Evolutionary conservation across 2,888 invertebrate species (phyloP).

Genomic region (Argyra leucocephala): DNA sequence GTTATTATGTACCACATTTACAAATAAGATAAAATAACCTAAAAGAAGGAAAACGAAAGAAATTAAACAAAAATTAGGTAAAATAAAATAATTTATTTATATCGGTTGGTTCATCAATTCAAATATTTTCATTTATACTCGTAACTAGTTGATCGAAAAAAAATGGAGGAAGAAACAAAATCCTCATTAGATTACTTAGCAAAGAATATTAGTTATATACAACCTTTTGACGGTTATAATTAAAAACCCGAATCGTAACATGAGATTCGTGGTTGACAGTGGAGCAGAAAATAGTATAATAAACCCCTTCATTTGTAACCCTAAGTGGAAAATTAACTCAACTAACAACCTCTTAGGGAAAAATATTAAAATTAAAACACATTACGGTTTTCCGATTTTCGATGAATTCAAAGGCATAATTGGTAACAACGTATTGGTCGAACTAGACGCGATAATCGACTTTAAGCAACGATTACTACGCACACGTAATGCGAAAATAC

Average conservation of each 20-base stretch:
- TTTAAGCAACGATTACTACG: neutral
- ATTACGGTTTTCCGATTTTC: slow-evolving; percentile 15
- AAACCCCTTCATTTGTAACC: slow-evolving; percentile 9
- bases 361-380: slow-evolving; percentile 1
- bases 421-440: slow-evolving; percentile 15
- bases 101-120: too few relatives aligned
- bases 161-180: too few relatives aligned
- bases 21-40: too few relatives aligned
- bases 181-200: too few relatives aligned
- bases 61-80: too few relatives aligned
- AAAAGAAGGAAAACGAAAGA: too few relatives aligned
- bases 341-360: slow-evolving; percentile 10
- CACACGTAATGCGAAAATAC: slow-evolving; percentile 5
- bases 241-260: neutral
- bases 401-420: slow-evolving; percentile 15
- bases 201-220: too few relatives aligned
- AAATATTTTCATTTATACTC: too few relatives aligned
- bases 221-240: too few relatives aligned
- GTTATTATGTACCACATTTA: too few relatives aligned
- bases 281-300: slow-evolving; percentile 17
- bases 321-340: slow-evolving; percentile 15
- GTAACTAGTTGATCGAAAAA: too few relatives aligned
- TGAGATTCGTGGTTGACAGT: slow-evolving; percentile 14
- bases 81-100: too few relatives aligned
- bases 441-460: slow-evolving; percentile 5